phyloP scores from a whole-genome alignment of 2,113 vertebrate species.

The Pseudorhombus dupliciocellatus region DNA sequence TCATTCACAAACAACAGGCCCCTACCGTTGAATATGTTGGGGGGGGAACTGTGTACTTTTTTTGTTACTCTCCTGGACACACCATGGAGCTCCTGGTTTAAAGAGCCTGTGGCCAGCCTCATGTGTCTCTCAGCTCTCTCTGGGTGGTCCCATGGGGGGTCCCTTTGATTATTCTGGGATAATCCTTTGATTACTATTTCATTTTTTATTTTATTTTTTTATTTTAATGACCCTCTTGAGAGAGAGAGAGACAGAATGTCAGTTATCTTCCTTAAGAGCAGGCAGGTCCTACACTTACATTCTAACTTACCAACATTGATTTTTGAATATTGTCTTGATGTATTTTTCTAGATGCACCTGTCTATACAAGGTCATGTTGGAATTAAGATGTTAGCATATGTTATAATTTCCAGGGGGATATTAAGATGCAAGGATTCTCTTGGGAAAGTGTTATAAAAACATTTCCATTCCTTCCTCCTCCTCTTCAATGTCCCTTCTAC shows the following conservation, averaged over 20 bases:
- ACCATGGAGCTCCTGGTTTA: slow-evolving; percentile 28
- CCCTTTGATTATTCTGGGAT: slow-evolving; percentile 57
- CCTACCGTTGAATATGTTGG: slow-evolving; percentile 3
- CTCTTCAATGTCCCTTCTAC: slow-evolving; percentile 43
- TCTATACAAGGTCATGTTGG: background rate
- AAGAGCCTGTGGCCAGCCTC: slow-evolving; percentile 53
- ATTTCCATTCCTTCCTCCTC: slow-evolving; percentile 23
- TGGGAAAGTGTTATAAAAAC: slow-evolving; percentile 21
- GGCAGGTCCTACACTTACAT: slow-evolving; percentile 20
- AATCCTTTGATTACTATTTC: slow-evolving; percentile 72
- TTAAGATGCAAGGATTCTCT: background rate
- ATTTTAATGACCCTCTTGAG: slow-evolving; percentile 43
- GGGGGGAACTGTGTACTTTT: slow-evolving; percentile 11
- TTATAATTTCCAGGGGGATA: background rate
- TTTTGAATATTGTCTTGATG: background rate
- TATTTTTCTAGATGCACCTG: slow-evolving; percentile 41
- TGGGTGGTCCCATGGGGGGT: slow-evolving; percentile 67
- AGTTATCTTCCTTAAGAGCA: slow-evolving; percentile 18
- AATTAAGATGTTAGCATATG: slow-evolving; percentile 18
- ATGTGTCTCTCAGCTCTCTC: slow-evolving; percentile 43
- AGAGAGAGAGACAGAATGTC: slow-evolving; percentile 40
- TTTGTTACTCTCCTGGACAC: slow-evolving; percentile 3
- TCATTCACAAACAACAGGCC: slow-evolving; percentile 14
- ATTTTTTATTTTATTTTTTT: too few relatives aligned
- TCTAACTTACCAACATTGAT: background rate